Evolutionary conservation across 2,888 invertebrate species (phyloP).

Genomic region (Cryptocephalus moraei): DNA sequence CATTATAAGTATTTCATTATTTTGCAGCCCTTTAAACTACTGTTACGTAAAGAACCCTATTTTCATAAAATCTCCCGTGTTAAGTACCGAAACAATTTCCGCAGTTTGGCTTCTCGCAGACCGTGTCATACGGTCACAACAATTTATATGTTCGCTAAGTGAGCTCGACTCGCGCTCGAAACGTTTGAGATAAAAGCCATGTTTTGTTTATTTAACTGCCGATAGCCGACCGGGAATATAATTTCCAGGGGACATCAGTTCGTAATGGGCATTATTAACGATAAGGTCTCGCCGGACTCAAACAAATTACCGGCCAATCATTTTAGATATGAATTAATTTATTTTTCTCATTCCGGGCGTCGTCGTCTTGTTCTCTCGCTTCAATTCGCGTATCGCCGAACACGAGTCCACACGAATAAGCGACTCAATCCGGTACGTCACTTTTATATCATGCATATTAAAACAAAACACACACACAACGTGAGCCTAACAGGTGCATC

Average conservation of each 20-base stretch:
- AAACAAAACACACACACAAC: too few species aligned
- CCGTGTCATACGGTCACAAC: slow-evolving; percentile 14
- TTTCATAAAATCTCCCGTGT: slow-evolving; percentile 8
- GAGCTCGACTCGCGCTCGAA: slow-evolving; percentile 29
- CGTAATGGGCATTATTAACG: slow-evolving; percentile 20
- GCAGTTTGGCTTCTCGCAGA: slow-evolving; percentile 1
- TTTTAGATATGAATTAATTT: slow-evolving; percentile 18
- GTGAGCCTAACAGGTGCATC: too few species aligned
- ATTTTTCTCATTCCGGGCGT: slow-evolving; percentile 5
- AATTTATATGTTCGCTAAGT: slow-evolving; percentile 35
- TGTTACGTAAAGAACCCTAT: neutral
- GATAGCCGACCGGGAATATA: slow-evolving; percentile 25
- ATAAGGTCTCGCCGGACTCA: slow-evolving; percentile 14
- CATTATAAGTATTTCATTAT: too few species aligned
- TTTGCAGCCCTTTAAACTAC: too few species aligned
- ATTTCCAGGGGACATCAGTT: slow-evolving; percentile 23
- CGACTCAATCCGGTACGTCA: too few species aligned
- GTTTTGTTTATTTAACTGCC: slow-evolving; percentile 30
- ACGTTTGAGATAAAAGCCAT: slow-evolving; percentile 35
- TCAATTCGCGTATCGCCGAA: slow-evolving; percentile 2
- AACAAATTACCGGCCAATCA: slow-evolving; percentile 18
- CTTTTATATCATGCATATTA: too few species aligned
- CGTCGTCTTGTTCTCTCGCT: slow-evolving; percentile 1
- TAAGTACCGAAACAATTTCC: slow-evolving; percentile 2
- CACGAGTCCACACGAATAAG: too few species aligned